Evolutionary conservation across 2,113 vertebrate genomes (phyloP).

Genomic region (Ciconia boyciana): DNA sequence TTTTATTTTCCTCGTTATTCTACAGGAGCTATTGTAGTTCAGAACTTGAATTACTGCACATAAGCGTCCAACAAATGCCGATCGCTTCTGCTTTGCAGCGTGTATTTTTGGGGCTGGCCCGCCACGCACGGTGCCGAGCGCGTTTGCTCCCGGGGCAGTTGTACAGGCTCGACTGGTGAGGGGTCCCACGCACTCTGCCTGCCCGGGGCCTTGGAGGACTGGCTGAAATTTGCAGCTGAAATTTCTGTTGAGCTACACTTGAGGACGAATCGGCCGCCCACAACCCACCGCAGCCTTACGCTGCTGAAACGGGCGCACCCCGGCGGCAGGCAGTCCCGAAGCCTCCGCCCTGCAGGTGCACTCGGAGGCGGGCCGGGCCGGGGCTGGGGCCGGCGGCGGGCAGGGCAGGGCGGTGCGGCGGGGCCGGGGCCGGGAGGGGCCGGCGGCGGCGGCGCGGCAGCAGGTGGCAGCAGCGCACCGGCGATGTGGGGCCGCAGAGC

Average conservation of each 20-base stretch:
- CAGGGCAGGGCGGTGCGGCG: background rate
- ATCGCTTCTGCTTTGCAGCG: rapidly evolving
- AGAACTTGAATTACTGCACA: rapidly evolving
- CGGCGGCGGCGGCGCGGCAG: background rate
- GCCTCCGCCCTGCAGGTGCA: no score
- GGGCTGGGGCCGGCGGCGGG: no score
- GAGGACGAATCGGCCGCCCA: background rate
- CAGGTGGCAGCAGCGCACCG: constrained; percentile 54
- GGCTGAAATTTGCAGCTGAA: background rate
- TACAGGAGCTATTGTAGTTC: rapidly evolving
- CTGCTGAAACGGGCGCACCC: background rate
- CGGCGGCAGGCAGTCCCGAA: background rate
- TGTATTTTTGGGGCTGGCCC: background rate
- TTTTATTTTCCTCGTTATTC: background rate
- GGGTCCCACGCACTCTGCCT: background rate
- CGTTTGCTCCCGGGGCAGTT: rapidly evolving
- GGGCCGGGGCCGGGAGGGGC: background rate
- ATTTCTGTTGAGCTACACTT: rapidly evolving
- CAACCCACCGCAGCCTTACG: background rate
- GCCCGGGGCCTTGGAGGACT: background rate
- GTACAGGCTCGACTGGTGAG: rapidly evolving
- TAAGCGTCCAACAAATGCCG: rapidly evolving
- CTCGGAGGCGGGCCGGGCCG: background rate
- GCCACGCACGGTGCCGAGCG: background rate
- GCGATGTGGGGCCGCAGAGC: background rate